A percentile compares a stretch with the other conserved stretches of the same genome.
Conservation (phyloP, 2,113 vertebrate species). For the Phocoena phocoena region DNA sequence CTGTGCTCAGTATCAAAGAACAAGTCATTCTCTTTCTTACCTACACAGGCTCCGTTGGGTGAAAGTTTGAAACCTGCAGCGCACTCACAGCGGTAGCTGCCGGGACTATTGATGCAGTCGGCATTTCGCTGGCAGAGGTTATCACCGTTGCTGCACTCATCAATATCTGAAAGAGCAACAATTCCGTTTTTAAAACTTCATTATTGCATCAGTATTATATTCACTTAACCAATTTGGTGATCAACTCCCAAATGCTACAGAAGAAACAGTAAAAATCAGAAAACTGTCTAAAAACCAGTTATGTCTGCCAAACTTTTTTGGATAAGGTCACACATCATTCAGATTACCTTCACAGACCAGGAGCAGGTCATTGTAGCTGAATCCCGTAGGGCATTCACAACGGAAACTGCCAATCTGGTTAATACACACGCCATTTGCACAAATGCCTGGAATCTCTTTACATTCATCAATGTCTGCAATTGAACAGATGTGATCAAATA, state of each 20-base stretch:
- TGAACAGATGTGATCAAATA: slow-evolving; percentile 56
- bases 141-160: slow-evolving; percentile 89
- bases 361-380: slow-evolving; percentile 91
- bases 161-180: slow-evolving; percentile 86
- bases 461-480: slow-evolving; percentile 92
- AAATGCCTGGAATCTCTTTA: slow-evolving; percentile 91
- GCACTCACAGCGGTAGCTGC: slow-evolving; percentile 91
- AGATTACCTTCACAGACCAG: slow-evolving; percentile 90
- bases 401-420: slow-evolving; percentile 93
- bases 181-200: background rate
- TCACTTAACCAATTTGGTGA: background rate
- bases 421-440: slow-evolving; percentile 91
- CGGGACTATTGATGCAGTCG: slow-evolving; percentile 91
- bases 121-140: slow-evolving; percentile 90
- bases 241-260: background rate
- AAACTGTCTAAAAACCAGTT: background rate
- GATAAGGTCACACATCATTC: fast-evolving
- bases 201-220: fast-evolving
- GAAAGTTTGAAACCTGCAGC: slow-evolving; percentile 88
- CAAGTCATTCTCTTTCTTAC: slow-evolving; percentile 77
- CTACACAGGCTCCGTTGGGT: slow-evolving; percentile 88
- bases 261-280: background rate
- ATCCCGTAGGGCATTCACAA: slow-evolving; percentile 91
- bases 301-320: background rate
- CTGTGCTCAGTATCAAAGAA: background rate